Percentiles rank a stretch among this genome's conserved stretches.
Conservation (phyloP, 2,113 vertebrate species). For the Bombycilla garrulus region DNA sequence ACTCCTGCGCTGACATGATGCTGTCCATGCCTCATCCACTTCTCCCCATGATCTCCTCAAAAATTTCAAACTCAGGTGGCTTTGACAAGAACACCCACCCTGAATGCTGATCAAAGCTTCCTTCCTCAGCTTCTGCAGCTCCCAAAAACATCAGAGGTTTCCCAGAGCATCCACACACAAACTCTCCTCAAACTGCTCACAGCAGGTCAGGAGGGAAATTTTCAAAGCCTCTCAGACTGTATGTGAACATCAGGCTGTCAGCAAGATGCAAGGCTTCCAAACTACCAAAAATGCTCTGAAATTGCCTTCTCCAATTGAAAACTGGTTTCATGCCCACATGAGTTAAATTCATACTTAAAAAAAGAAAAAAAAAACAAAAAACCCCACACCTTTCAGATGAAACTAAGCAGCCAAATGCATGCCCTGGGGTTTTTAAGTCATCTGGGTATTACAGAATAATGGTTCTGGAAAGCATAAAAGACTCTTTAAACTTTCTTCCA, state of each 20-base stretch:
- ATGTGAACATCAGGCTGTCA: not conserved
- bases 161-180: not conserved
- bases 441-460: not conserved
- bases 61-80: fast-evolving
- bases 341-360: not conserved
- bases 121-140: not conserved
- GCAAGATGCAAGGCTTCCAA: not conserved
- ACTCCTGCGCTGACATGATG: not conserved
- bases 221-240: not conserved
- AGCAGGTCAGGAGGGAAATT: not conserved
- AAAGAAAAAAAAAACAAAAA: not conserved
- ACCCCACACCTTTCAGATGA: not conserved
- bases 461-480: not conserved
- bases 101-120: not conserved
- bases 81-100: not conserved
- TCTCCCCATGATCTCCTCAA: not conserved
- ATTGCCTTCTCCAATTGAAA: not conserved
- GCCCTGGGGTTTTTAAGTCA: not conserved
- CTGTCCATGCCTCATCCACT: not conserved
- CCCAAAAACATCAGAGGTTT: not conserved
- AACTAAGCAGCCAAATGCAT: not conserved
- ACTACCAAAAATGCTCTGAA: not conserved
- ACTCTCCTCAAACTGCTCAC: not conserved
- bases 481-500: not conserved
- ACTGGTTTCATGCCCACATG: not conserved